Percentiles rank a stretch among this genome's conserved stretches.
Conservation (phyloP, 2,888 invertebrate genomes). For the Oligia latruncula region DNA sequence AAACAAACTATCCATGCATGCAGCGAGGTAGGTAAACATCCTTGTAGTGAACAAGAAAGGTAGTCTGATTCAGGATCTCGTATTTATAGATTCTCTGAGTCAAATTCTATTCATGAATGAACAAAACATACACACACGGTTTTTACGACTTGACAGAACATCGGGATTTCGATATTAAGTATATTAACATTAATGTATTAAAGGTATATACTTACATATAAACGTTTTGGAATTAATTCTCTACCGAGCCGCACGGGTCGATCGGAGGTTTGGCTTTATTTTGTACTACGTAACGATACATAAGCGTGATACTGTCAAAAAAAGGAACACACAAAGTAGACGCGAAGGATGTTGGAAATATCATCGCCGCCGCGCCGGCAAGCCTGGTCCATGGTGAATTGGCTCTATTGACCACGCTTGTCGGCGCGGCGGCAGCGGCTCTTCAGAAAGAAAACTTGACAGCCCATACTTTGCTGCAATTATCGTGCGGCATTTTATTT, state of each 20-base stretch:
- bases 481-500: not conserved
- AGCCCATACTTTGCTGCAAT: constrained; percentile 8
- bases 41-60: not conserved
- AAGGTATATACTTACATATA: not conserved
- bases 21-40: constrained; percentile 36
- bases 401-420: not conserved
- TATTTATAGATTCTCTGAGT: constrained; percentile 6
- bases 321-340: not conserved
- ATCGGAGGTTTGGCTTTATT: too few relatives aligned
- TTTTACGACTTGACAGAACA: not conserved
- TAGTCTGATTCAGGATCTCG: constrained; percentile 21
- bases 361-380: not conserved
- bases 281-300: not conserved
- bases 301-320: too few relatives aligned
- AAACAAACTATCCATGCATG: constrained; percentile 19
- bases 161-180: not conserved
- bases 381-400: not conserved
- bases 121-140: not conserved
- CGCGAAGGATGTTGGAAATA: not conserved
- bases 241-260: not conserved
- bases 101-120: not conserved
- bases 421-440: not conserved
- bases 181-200: too few relatives aligned
- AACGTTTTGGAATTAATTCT: not conserved
- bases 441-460: not conserved